Evolutionary conservation across 2,888 invertebrate genomes (phyloP).

Genomic region (Scaptodrosophila latifasciaeformis): DNA sequence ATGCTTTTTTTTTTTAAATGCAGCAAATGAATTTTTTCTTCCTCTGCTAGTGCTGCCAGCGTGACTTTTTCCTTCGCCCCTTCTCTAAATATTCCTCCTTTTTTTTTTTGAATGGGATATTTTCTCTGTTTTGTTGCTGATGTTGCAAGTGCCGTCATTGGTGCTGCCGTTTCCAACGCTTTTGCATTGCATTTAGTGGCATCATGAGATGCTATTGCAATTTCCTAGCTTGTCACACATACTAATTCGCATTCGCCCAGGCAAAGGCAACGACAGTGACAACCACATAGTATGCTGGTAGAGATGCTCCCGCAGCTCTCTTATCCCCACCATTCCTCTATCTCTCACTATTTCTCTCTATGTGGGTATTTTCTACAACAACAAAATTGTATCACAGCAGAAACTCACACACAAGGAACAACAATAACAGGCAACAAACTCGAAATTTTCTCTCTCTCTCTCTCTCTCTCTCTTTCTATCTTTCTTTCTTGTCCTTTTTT

Average conservation of each 20-base stretch:
- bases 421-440: too few relatives aligned
- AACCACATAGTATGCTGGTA: too few relatives aligned
- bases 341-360: neutral
- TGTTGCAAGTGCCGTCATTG: slow-evolving; percentile 19
- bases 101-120: slow-evolving; percentile 26
- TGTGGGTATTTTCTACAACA: slow-evolving; percentile 18
- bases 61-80: too few relatives aligned
- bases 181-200: slow-evolving; percentile 65
- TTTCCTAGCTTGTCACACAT: slow-evolving; percentile 71
- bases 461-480: too few relatives aligned
- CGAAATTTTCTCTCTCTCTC: too few relatives aligned
- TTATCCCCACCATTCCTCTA: neutral
- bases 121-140: slow-evolving; percentile 22
- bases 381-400: slow-evolving; percentile 41
- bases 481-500: too few relatives aligned
- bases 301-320: slow-evolving; percentile 11
- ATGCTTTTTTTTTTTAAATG: slow-evolving; percentile 55
- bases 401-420: too few relatives aligned
- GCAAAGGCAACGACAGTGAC: slow-evolving; percentile 15
- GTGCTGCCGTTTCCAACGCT: slow-evolving; percentile 14
- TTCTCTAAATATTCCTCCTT: too few relatives aligned
- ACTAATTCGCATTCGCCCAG: slow-evolving; percentile 69
- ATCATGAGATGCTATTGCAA: slow-evolving; percentile 68
- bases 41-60: too few relatives aligned
- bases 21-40: slow-evolving; percentile 68